A percentile compares a stretch with the other conserved stretches of the same genome.
Conservation (phyloP, 2,113 vertebrate species). For the Prochilodus magdalenae region DNA sequence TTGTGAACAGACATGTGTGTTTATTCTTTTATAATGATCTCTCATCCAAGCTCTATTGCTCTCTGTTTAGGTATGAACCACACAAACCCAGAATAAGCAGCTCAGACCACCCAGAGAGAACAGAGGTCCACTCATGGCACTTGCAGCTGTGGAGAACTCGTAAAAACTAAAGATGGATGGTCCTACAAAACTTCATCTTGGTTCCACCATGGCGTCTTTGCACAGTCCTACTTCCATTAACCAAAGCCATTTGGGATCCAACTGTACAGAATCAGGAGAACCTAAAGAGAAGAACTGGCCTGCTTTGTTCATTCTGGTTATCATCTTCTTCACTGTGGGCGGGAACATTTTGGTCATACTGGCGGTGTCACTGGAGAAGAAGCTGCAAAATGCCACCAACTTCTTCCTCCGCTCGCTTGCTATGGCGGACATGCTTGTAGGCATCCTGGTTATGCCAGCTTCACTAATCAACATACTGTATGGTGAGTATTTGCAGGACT, state of each 20-base stretch:
- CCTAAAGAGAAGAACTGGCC: slow-evolving; percentile 19
- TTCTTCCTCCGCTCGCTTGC: slow-evolving; percentile 42
- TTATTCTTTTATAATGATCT: background rate
- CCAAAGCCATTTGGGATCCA: slow-evolving; percentile 16
- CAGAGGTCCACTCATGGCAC: background rate
- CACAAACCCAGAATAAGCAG: background rate
- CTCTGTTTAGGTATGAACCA: slow-evolving; percentile 10
- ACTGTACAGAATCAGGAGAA: background rate
- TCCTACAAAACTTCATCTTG: background rate
- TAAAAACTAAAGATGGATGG: background rate
- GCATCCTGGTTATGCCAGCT: slow-evolving; percentile 43
- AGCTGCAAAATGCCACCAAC: slow-evolving; percentile 44
- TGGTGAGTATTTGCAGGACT: slow-evolving; percentile 19
- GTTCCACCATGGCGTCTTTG: slow-evolving; percentile 12
- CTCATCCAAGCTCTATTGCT: slow-evolving; percentile 2
- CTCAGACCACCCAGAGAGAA: background rate
- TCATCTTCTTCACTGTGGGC: slow-evolving; percentile 39
- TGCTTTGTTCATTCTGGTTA: slow-evolving; percentile 28
- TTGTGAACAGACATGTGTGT: background rate
- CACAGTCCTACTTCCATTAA: background rate
- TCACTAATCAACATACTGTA: slow-evolving; percentile 44
- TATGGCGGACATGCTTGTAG: slow-evolving; percentile 43
- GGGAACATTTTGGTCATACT: slow-evolving; percentile 45
- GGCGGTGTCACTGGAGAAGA: slow-evolving; percentile 44
- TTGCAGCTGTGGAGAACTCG: background rate